Percentiles rank a stretch among this genome's conserved stretches.
Evolutionary conservation across 2,888 invertebrate genomes (phyloP).

Genomic region (Mesoligia furuncula): DNA sequence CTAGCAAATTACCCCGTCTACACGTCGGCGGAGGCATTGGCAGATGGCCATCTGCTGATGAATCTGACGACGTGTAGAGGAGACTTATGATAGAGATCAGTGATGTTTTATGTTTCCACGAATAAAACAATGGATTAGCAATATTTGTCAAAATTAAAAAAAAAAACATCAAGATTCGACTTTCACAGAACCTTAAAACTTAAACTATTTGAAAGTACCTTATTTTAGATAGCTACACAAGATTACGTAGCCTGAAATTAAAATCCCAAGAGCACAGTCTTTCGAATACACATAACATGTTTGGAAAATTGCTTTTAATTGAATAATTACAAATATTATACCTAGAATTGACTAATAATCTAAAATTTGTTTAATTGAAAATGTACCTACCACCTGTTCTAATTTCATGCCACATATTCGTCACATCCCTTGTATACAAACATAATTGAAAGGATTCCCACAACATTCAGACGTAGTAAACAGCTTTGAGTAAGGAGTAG

Average conservation of each 20-base stretch:
- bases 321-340: not conserved
- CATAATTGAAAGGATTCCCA: not conserved
- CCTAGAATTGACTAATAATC: not conserved
- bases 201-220: not conserved
- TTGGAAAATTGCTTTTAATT: not conserved
- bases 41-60: too few species aligned
- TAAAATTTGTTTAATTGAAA: not conserved
- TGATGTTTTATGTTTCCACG: too few species aligned
- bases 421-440: slow-evolving; percentile 1
- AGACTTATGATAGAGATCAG: too few species aligned
- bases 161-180: too few species aligned
- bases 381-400: too few species aligned
- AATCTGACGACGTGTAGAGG: too few species aligned
- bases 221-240: not conserved
- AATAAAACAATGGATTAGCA: too few species aligned
- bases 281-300: not conserved
- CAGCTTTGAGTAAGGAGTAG: not conserved
- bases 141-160: too few species aligned
- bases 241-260: not conserved
- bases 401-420: not conserved
- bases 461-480: not conserved
- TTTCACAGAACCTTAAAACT: not conserved
- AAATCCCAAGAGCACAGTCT: not conserved
- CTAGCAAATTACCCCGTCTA: too few species aligned
- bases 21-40: too few species aligned